phyloP scores from a whole-genome alignment of 2,888 invertebrate genomes.

The Cyrtodaria siliqua region DNA sequence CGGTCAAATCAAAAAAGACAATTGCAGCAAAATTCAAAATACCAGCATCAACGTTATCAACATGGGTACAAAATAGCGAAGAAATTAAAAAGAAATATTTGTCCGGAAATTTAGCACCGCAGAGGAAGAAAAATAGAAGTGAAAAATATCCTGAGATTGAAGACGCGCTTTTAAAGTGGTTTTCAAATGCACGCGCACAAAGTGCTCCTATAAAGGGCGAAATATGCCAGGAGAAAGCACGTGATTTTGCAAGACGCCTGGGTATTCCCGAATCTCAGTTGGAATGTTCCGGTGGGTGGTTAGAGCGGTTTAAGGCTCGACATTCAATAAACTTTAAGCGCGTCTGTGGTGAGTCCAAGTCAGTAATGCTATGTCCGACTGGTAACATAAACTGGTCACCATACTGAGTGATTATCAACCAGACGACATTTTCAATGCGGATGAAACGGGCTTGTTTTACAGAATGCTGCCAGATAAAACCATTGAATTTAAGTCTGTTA shows the following conservation, averaged over 20 bases:
- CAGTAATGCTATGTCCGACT: constrained; percentile 23
- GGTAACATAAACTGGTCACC: constrained; percentile 15
- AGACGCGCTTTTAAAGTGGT: constrained; percentile 6
- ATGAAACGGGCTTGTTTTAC: constrained; percentile 56
- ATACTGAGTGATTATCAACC: constrained; percentile 15
- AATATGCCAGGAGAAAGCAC: background rate
- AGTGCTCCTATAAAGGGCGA: background rate
- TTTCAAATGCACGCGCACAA: background rate
- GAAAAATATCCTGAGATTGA: background rate
- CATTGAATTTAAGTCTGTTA: constrained; percentile 27
- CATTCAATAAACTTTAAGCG: constrained; percentile 33
- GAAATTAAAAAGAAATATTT: constrained; percentile 3
- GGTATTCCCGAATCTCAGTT: constrained; percentile 7
- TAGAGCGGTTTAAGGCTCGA: constrained; percentile 26
- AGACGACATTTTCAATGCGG: constrained; percentile 36
- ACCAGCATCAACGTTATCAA: constrained; percentile 20
- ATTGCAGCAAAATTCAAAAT: constrained; percentile 45
- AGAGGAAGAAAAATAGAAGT: background rate
- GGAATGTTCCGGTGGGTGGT: constrained; percentile 24
- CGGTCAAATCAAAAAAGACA: constrained; percentile 33
- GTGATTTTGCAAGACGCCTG: constrained; percentile 1
- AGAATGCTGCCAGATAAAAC: constrained; percentile 31
- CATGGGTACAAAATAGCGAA: constrained; percentile 7
- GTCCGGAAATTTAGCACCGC: background rate
- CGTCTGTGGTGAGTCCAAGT: constrained; percentile 32